phyloP scores from a whole-genome alignment of 2,888 invertebrate species.

The Drosophila setosimentum region DNA sequence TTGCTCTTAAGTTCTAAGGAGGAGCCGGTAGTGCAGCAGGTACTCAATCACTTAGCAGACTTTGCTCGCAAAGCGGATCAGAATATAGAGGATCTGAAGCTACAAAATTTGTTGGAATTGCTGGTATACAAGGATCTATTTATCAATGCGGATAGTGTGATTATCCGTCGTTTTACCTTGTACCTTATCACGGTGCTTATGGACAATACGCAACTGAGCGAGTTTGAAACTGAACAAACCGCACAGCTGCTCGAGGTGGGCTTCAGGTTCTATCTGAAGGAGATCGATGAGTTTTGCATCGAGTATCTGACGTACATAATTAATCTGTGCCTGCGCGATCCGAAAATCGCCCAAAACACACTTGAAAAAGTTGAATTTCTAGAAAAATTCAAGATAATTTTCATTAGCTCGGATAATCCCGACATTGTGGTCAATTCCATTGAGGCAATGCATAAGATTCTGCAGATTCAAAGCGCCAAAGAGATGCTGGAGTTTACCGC shows the following conservation, averaged over 20 bases:
- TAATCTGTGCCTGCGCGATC: slow-evolving; percentile 77
- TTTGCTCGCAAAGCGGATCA: slow-evolving; percentile 68
- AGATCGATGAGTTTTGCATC: slow-evolving; percentile 75
- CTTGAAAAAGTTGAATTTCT: slow-evolving; percentile 59
- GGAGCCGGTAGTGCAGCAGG: slow-evolving; percentile 67
- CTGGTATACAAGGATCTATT: slow-evolving; percentile 67
- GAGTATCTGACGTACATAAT: slow-evolving; percentile 77
- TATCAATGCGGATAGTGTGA: slow-evolving; percentile 49
- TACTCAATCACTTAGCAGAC: slow-evolving; percentile 74
- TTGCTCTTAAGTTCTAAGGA: slow-evolving; percentile 73
- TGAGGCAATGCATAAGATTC: slow-evolving; percentile 72
- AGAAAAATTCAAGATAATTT: slow-evolving; percentile 65
- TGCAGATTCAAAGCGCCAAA: slow-evolving; percentile 60
- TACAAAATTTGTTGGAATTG: slow-evolving; percentile 62
- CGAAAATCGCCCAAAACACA: slow-evolving; percentile 63
- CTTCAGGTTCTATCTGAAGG: slow-evolving; percentile 62
- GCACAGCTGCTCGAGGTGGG: slow-evolving; percentile 51
- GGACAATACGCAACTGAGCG: slow-evolving; percentile 68
- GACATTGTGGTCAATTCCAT: slow-evolving; percentile 75
- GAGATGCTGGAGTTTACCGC: slow-evolving; percentile 60
- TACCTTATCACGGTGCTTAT: slow-evolving; percentile 68
- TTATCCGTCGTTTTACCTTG: slow-evolving; percentile 72
- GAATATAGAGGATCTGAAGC: slow-evolving; percentile 66
- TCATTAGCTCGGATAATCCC: slow-evolving; percentile 69
- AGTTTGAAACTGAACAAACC: slow-evolving; percentile 55